Conservation (phyloP, 2,888 invertebrate genomes). For the Nemapogon koenigi region DNA sequence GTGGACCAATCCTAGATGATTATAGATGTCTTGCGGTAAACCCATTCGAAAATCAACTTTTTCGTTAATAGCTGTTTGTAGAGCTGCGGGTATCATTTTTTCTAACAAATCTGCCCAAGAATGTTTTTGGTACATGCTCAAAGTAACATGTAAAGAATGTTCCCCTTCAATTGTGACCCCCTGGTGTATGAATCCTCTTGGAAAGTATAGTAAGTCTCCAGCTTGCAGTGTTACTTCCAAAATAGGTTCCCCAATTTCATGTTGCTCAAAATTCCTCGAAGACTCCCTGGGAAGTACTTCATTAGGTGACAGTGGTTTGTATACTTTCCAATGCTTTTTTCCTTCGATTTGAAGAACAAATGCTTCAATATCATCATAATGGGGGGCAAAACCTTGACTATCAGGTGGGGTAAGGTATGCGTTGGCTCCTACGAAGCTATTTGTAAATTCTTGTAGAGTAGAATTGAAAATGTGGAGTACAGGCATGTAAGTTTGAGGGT, state of each 20-base stretch:
- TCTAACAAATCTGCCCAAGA: slow-evolving; percentile 90
- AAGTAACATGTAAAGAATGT: slow-evolving; percentile 93
- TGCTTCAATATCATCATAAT: slow-evolving; percentile 98
- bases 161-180: slow-evolving; percentile 77
- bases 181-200: slow-evolving; percentile 87
- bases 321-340: slow-evolving; percentile 91
- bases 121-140: slow-evolving; percentile 91
- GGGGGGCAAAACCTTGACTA: slow-evolving; percentile 98
- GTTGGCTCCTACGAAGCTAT: slow-evolving; percentile 94
- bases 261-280: slow-evolving; percentile 76
- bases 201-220: slow-evolving; percentile 94
- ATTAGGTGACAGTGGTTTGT: slow-evolving; percentile 72
- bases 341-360: slow-evolving; percentile 97
- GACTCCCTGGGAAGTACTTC: slow-evolving; percentile 83
- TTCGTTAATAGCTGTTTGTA: slow-evolving; percentile 73
- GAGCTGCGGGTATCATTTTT: slow-evolving; percentile 76
- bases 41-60: slow-evolving; percentile 78
- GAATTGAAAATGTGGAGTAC: slow-evolving; percentile 72
- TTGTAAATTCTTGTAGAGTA: slow-evolving; percentile 90
- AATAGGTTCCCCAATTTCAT: slow-evolving; percentile 80
- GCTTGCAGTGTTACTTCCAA: slow-evolving; percentile 80
- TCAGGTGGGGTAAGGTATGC: slow-evolving; percentile 94
- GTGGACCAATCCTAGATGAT: slow-evolving; percentile 75
- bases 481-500: slow-evolving; percentile 85
- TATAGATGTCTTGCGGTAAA: slow-evolving; percentile 79